Evolutionary conservation across 2,797 vertebrate species (phyloP), one percentile per base, ranked within the genome.

Genomic region (Rhadinocentrus ornatus): DNA sequence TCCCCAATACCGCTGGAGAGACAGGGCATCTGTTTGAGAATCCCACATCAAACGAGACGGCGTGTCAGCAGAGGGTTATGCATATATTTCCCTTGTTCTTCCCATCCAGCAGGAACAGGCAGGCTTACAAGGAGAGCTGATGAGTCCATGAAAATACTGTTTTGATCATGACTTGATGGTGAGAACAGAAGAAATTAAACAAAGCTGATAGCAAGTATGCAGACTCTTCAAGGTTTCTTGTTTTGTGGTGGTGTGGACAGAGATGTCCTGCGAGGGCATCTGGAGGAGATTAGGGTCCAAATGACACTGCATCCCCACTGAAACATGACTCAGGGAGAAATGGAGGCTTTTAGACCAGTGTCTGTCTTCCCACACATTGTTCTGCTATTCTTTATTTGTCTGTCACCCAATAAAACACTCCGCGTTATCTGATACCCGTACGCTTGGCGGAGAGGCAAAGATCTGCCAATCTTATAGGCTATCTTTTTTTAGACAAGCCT

Each of bases 291-390:
- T 94, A 94, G 75, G 62, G 62, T 77, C 80, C 81, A 64, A 54
- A 75, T 92, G 92, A 94, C 86, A 88, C 82, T 84, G 85, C 82
- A 87, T 88, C 83, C 83, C 76, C 57, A 35, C 64, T 92, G 91
- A 93, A 93, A 93, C 91, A 90, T 84, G 88, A 94, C 89, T 93
- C 89, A 88, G 87, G 82, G 87, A 88, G 87, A 91, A 92, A 90
- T 90, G 82, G 82, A 77, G 83, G 85, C 86, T 90, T 91, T 90
- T 73, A 89, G 84, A 77, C 75, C 78, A 29, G 58, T 80, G 91
- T 88, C 84, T 90, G 81, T 90, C 89, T 92, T 87, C 89, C 83
- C 88, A 93, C 89, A 91, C 83, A 70, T 87, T 83, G 83, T 75
- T 84, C 80, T 82, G 86, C 86, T 89, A 73, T 87, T 89, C 88